phyloP scores from a whole-genome alignment of 2,113 vertebrate genomes.

The Herpailurus yagouaroundi region DNA sequence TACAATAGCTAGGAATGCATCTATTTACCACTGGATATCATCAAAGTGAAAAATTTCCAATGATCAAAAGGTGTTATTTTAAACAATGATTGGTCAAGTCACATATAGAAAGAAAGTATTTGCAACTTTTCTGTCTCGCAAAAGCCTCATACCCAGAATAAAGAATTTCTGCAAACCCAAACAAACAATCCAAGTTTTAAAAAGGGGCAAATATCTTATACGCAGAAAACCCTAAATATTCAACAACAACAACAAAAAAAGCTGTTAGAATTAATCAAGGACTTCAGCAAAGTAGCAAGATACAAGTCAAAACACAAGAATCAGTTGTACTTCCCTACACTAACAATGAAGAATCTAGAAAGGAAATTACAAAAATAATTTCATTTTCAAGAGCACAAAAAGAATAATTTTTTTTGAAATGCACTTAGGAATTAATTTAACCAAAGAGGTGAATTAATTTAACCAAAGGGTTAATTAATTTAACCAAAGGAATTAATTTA shows the following conservation, averaged over 20 bases:
- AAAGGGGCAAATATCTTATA: neutral
- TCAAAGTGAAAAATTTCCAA: neutral
- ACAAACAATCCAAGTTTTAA: neutral
- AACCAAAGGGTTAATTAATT: too few relatives aligned
- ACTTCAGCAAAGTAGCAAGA: neutral
- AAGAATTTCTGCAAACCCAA: neutral
- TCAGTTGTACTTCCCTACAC: neutral
- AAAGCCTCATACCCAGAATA: neutral
- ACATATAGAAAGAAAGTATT: neutral
- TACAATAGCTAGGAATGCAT: neutral
- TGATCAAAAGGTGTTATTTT: neutral
- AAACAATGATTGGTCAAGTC: neutral
- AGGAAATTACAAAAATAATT: neutral
- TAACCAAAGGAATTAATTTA: too few relatives aligned
- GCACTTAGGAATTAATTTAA: neutral
- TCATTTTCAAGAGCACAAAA: neutral
- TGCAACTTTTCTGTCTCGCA: neutral
- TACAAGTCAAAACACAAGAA: neutral
- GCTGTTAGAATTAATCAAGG: neutral
- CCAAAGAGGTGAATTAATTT: neutral
- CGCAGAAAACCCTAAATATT: neutral
- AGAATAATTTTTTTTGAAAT: neutral
- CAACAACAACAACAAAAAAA: neutral
- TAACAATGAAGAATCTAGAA: neutral
- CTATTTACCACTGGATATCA: neutral